These are phyloP conservation scores for Galbula dea DNA, from an alignment of 2,113 vertebrate genomes.

Conservation along the genomic window DNA sequence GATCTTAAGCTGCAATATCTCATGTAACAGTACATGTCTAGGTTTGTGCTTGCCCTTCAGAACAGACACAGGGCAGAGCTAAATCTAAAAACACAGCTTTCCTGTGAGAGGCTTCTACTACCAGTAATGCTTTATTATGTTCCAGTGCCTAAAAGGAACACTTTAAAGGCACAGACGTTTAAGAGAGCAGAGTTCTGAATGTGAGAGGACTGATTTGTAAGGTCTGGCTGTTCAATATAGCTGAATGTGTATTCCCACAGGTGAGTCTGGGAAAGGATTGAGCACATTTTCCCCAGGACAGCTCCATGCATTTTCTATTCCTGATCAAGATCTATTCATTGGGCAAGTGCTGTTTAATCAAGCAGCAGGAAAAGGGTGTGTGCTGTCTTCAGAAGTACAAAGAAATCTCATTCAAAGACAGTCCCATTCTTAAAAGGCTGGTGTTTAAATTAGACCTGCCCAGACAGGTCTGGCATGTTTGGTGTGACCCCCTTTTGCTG, in stretches of 20 bases:
- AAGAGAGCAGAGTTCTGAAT: not conserved
- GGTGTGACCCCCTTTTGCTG: constrained; percentile 64
- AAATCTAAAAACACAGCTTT: not conserved
- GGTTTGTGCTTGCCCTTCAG: not conserved
- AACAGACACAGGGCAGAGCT: not conserved
- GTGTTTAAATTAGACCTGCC: constrained; percentile 64
- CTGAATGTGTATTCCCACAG: constrained; percentile 26
- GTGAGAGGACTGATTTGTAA: not conserved
- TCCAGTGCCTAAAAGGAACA: not conserved
- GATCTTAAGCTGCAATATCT: not conserved
- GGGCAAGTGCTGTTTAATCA: constrained; percentile 69
- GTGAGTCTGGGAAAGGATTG: constrained; percentile 59
- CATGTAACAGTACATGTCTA: not conserved
- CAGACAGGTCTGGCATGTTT: constrained; percentile 59
- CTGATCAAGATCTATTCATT: constrained; percentile 64
- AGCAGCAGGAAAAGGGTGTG: constrained; percentile 68
- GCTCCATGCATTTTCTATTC: constrained; percentile 30
- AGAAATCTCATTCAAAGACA: constrained; percentile 61
- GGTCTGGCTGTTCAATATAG: not conserved
- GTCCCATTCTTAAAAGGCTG: constrained; percentile 61
- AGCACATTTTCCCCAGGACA: constrained; percentile 49
- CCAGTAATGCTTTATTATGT: not conserved
- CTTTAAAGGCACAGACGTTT: not conserved
- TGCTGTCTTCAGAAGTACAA: constrained; percentile 63
- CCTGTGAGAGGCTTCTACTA: not conserved